Conservation (phyloP, 2,113 vertebrate species). For the Phaethornis superciliosus region DNA sequence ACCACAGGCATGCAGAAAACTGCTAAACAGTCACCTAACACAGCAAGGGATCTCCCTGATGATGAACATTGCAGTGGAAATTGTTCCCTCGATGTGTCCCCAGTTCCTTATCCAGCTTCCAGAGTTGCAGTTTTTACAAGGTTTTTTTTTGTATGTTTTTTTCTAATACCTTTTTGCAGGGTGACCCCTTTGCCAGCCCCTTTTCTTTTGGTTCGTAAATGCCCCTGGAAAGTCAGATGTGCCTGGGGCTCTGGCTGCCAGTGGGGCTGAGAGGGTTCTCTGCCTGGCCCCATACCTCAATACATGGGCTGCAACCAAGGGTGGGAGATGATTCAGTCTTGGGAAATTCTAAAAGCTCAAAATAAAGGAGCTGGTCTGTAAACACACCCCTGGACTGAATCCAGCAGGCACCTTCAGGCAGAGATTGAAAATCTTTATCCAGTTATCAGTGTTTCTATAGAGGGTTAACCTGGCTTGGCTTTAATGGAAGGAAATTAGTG, state of each 20-base stretch:
- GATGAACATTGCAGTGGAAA: not conserved
- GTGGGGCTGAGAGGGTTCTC: not conserved
- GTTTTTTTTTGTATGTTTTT: not conserved
- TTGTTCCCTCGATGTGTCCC: not conserved
- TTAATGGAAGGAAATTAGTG: not conserved
- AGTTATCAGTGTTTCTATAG: not conserved
- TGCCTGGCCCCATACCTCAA: fast-evolving
- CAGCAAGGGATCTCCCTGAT: conserved; percentile 12
- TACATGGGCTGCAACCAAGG: fast-evolving
- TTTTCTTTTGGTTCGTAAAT: fast-evolving
- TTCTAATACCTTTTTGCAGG: not conserved
- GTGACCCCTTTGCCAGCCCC: fast-evolving
- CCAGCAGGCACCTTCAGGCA: fast-evolving
- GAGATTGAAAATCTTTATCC: not conserved
- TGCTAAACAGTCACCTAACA: conserved; percentile 23
- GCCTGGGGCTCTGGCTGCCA: fast-evolving
- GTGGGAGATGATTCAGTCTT: not conserved
- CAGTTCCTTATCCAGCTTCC: not conserved
- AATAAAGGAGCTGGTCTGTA: not conserved
- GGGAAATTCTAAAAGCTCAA: not conserved
- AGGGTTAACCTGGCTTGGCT: not conserved
- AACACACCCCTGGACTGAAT: not conserved
- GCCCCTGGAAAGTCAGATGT: fast-evolving
- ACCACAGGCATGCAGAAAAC: not conserved
- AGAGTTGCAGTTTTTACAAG: not conserved